Evolutionary conservation across 2,113 vertebrate genomes (phyloP).

Genomic region (Pterocles gutturalis): DNA sequence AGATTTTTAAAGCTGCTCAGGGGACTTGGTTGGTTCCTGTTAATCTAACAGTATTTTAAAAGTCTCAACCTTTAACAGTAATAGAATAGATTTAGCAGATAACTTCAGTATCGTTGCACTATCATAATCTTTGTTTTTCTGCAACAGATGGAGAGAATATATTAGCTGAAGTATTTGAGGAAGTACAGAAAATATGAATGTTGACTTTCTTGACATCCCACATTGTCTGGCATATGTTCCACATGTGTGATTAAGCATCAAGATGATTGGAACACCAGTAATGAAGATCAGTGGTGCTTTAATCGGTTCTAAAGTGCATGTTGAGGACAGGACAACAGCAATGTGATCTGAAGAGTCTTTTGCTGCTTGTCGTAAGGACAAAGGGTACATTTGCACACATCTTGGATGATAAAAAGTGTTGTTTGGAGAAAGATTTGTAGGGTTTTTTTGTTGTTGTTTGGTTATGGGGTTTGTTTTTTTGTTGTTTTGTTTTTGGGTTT

Average conservation of each 20-base stretch:
- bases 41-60: neutral
- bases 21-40: neutral
- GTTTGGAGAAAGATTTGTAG: neutral
- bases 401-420: neutral
- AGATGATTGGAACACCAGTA: constrained; percentile 3
- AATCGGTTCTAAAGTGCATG: neutral
- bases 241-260: constrained; percentile 38
- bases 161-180: constrained; percentile 62
- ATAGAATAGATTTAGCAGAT: neutral
- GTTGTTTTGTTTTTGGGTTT: neutral
- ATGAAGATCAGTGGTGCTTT: neutral
- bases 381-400: neutral
- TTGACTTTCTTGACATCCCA: constrained; percentile 42
- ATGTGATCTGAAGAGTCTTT: neutral
- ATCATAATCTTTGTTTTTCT: neutral
- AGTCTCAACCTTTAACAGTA: neutral
- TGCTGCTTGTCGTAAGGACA: neutral
- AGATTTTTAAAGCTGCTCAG: neutral
- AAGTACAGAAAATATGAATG: constrained; percentile 55
- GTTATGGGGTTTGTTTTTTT: accelerated
- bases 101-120: neutral
- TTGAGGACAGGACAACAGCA: neutral
- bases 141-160: constrained; percentile 65
- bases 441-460: neutral
- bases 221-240: constrained; percentile 44